Evolutionary conservation across 1,140 invertebrate species (phyloP).

Genomic region (Littorina saxatilis): DNA sequence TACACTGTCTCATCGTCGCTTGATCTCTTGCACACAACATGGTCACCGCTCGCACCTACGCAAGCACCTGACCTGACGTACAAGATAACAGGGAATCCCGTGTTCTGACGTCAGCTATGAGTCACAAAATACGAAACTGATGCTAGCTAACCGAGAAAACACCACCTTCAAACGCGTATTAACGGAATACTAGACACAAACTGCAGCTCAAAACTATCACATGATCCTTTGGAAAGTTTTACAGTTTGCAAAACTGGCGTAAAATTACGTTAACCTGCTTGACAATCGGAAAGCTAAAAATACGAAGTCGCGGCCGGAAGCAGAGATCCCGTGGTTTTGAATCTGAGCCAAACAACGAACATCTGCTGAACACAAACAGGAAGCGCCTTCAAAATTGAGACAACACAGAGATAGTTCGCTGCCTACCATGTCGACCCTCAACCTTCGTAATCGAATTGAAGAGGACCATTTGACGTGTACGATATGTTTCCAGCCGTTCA

Average conservation of each 20-base stretch:
- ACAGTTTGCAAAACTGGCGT: too few relatives aligned
- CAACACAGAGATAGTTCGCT: not conserved
- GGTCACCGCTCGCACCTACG: too few relatives aligned
- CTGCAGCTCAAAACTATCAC: too few relatives aligned
- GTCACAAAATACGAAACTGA: constrained; percentile 5
- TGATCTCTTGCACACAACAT: too few relatives aligned
- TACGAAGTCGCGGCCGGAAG: constrained; percentile 35
- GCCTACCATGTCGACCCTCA: constrained; percentile 45
- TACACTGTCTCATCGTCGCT: too few relatives aligned
- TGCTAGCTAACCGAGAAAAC: too few relatives aligned
- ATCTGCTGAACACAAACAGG: not conserved
- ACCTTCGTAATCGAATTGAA: constrained; percentile 55
- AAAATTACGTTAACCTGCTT: not conserved
- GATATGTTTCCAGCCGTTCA: constrained; percentile 66
- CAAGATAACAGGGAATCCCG: constrained; percentile 6
- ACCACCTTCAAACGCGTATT: too few relatives aligned
- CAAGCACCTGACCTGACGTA: too few relatives aligned
- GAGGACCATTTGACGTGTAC: constrained; percentile 69
- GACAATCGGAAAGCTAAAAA: not conserved
- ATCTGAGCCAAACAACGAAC: not conserved
- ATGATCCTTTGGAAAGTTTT: too few relatives aligned
- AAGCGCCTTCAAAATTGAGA: not conserved
- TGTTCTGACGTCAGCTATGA: not conserved
- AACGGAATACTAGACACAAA: too few relatives aligned
- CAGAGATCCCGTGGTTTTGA: constrained; percentile 32